phyloP scores from a whole-genome alignment of 1,140 invertebrate species.

The Bemisia tabaci region DNA sequence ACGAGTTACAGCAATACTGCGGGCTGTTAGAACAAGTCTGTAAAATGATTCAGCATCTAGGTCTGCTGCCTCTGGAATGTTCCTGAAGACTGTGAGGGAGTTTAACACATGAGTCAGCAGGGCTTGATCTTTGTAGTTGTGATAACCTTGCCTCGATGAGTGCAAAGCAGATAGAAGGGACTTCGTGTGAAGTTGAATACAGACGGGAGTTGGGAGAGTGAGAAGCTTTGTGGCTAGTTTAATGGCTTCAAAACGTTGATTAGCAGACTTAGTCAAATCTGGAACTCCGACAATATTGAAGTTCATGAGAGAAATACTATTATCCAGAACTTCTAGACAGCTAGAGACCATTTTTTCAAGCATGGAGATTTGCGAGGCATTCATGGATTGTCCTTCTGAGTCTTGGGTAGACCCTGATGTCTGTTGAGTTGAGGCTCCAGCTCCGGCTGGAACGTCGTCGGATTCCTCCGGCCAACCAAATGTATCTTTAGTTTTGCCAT shows the following conservation, averaged over 20 bases:
- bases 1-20: slow-evolving; percentile 68
- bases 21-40: slow-evolving; percentile 65
- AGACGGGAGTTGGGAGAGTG: slow-evolving; percentile 63
- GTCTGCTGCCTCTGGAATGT: slow-evolving; percentile 37
- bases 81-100: slow-evolving; percentile 48
- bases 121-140: slow-evolving; percentile 77
- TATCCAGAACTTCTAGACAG: slow-evolving; percentile 61
- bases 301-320: slow-evolving; percentile 38
- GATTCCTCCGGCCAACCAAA: slow-evolving; percentile 95
- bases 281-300: slow-evolving; percentile 28
- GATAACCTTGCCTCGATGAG: slow-evolving; percentile 53
- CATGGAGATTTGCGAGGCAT: slow-evolving; percentile 30
- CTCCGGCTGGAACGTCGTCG: slow-evolving; percentile 51
- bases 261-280: slow-evolving; percentile 25
- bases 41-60: slow-evolving; percentile 88
- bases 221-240: slow-evolving; percentile 65
- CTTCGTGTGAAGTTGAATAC: slow-evolving; percentile 61
- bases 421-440: slow-evolving; percentile 21
- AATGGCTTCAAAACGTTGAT: slow-evolving; percentile 41
- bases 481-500: slow-evolving; percentile 88
- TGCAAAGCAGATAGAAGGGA: slow-evolving; percentile 70
- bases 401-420: background rate
- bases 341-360: slow-evolving; percentile 42
- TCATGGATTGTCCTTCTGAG: slow-evolving; percentile 11
- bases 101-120: slow-evolving; percentile 61